These are phyloP conservation scores for Oryzaephilus surinamensis DNA, from an alignment of 1,140 invertebrate species.

Conservation along the genomic window DNA sequence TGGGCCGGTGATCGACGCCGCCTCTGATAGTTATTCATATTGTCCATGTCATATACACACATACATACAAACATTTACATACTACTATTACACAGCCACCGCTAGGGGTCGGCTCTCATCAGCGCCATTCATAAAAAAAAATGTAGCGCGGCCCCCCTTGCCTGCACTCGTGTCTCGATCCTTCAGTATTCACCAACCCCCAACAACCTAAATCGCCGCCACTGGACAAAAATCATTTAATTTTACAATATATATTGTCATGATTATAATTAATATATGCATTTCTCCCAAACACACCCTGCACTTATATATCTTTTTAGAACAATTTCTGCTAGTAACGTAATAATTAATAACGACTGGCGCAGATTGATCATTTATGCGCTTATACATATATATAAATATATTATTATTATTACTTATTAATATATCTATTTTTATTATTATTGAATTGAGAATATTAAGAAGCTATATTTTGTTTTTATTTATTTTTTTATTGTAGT, in stretches of 20 bases:
- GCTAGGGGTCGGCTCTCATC: too few relatives aligned
- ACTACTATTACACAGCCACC: background rate
- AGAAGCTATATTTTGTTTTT: conserved; percentile 33
- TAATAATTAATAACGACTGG: conserved; percentile 11
- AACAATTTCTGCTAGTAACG: conserved; percentile 2
- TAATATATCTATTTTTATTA: conserved; percentile 24
- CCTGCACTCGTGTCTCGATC: conserved; percentile 15
- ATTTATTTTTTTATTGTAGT: conserved; percentile 33
- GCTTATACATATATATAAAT: conserved; percentile 6
- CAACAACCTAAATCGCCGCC: too few relatives aligned
- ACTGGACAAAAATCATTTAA: background rate
- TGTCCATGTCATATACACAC: conserved; percentile 8
- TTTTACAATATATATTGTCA: background rate
- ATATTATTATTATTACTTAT: conserved; percentile 16
- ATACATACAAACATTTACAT: background rate
- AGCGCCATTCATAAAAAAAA: too few relatives aligned
- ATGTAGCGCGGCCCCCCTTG: conserved; percentile 12
- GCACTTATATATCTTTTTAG: conserved; percentile 7
- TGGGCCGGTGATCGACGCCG: conserved; percentile 7
- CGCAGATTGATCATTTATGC: conserved; percentile 8
- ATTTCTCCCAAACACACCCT: conserved; percentile 20
- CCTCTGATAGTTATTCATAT: conserved; percentile 12
- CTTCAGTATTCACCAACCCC: background rate
- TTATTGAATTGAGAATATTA: conserved; percentile 26
- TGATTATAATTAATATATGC: conserved; percentile 10